Evolutionary conservation across 2,888 invertebrate species (phyloP), one percentile per base, ranked within the genome.

Genomic region (Meteorus cinctellus): DNA sequence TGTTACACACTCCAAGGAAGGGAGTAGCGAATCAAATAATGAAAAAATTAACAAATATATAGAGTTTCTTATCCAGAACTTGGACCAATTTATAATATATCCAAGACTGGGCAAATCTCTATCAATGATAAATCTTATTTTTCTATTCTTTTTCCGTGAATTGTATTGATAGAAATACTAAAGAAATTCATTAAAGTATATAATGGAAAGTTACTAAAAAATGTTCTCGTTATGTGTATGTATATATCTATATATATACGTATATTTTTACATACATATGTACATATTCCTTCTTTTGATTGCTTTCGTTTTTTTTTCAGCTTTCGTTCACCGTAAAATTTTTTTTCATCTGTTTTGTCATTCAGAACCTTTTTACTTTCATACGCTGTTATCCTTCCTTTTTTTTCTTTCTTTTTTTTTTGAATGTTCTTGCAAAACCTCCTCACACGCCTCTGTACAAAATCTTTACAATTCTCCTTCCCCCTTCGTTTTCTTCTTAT

Each of bases 81-180:
- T 65, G 75, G 75, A 75, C 75, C 70, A 75, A 75, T 75, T 51
- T 75, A 55, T 71, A n/a, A 48, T 75, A 71, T 75, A 65, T 75
- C 75, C 75, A 75, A 59, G 45, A 55, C 75, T 70, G 65, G 65
- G 55, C 24, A 19, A 71, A 70, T 71, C 71, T 75, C 41, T 74
- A 24, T 67, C 48, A 19, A 2, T 27, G 16, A 55, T 55, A 55
- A 19, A 19, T 55, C 3, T 29, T 67, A 36, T 67, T 45, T 48
- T 67, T 67, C 27, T 41, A 48, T 48, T 51, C 55, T 19, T 31
- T 31, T 10, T 36, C 6, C 27, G 27, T 67, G 12, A 45, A 10
- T 41, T 65, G 12, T 8, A 16, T 65, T 3, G 16, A 29, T 62
- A 29, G 62, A 65, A 67, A 27, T 27, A 27, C 41, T 27, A 45